Conservation (phyloP, 2,888 invertebrate genomes). For the Eubasilissa splendida region DNA sequence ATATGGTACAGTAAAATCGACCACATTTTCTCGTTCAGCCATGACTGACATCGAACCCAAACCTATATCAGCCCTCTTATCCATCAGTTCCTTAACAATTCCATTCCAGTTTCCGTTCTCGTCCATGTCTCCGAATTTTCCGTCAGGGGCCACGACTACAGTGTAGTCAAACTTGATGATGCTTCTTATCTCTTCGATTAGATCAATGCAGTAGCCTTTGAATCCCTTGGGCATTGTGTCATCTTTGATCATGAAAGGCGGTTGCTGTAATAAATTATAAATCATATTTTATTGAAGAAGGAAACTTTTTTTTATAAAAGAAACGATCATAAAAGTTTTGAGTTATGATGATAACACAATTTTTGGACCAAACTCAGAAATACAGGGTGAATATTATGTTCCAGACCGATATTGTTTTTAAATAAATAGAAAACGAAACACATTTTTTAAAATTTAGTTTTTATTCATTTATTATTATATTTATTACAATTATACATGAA, state of each 20-base stretch:
- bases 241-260: conserved; percentile 86
- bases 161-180: conserved; percentile 93
- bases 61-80: conserved; percentile 94
- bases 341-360: no score
- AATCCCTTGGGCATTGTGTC: conserved; percentile 77
- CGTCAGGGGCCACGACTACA: conserved; percentile 85
- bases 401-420: no score
- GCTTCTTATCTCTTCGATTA: conserved; percentile 89
- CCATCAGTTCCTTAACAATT: conserved; percentile 85
- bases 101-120: conserved; percentile 90
- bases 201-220: conserved; percentile 94
- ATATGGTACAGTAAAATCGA: conserved; percentile 98
- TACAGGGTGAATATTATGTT: no score
- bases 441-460: no score
- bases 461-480: no score
- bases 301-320: not conserved
- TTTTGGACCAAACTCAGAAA: no score
- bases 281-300: no score
- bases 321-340: no score
- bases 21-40: conserved; percentile 97
- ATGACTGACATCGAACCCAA: conserved; percentile 95
- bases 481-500: no score
- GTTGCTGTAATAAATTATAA: conserved; percentile 74
- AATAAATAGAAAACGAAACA: no score
- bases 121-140: conserved; percentile 91